Evolutionary conservation across 2,113 vertebrate species (phyloP), one percentile per base, ranked within the genome.

Genomic region (Triplophysa dalaica): DNA sequence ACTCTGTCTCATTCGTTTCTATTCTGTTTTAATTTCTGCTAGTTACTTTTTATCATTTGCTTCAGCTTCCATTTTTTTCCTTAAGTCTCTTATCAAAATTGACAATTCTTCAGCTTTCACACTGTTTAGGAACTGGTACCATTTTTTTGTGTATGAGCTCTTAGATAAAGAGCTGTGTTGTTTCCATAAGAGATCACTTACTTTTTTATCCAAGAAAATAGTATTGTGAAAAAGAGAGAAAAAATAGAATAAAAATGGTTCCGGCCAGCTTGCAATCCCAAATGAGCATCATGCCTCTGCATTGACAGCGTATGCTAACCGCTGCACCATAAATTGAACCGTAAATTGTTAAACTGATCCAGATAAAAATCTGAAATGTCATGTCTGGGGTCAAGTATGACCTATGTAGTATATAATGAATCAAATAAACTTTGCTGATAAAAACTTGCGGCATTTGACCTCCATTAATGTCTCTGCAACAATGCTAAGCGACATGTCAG

Each of bases 1-100:
- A 83, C 26, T 63, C 45, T 64, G 58, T 50, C 58, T 38, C 24
- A 10, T 80, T 56, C n/a, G 22, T 70, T n/a, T 74, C 56, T 29
- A 66, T 72, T 67, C 58, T 54, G 4, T 19, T 54, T 16, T 54
- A 19, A 17, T 54, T 11, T 45, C 43, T 45, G 43, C 43, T 45
- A 11, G 10, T 45, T 9, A 45, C 43, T 45, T 52, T 52, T 14
- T 52, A 52, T 52, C 50, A 52, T 52, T 52, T 52, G 14, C 14
- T 52, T 16, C 50, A 52, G 50, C 50, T 52, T 52, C 14, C 50
- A 6, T 16, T 52, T 17, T 0, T 38, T 17, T 52, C 17, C 5
- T 52, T 16, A 52, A 16, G 14, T 52, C 50, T 52, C 3, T 52
- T 52, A 52, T 52, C 50, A 52, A 52, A 52, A 52, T 52, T 16